phyloP scores from a whole-genome alignment of 2,888 invertebrate species.

The Steinernema scapterisci region DNA sequence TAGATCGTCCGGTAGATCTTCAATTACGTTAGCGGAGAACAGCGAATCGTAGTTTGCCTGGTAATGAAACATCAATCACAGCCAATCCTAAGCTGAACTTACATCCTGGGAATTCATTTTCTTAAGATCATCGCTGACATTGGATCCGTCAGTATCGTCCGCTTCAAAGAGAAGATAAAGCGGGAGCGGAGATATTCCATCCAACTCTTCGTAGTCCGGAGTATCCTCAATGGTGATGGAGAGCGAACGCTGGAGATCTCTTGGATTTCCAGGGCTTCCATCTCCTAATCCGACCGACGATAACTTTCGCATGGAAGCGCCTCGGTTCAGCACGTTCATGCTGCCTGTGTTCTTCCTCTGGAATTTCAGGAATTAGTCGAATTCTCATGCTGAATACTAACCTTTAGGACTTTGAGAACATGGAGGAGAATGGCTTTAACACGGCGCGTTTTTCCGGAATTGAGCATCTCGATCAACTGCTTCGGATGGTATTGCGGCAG shows the following conservation, averaged over 20 bases:
- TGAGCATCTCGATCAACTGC: slow-evolving; percentile 94
- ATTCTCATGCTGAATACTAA: neutral
- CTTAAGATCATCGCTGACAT: neutral
- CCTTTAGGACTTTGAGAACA: slow-evolving; percentile 78
- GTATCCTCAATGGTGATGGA: slow-evolving; percentile 53
- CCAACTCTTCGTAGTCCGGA: slow-evolving; percentile 83
- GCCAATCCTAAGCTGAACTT: neutral
- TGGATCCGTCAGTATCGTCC: slow-evolving; percentile 72
- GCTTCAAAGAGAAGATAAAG: slow-evolving; percentile 93
- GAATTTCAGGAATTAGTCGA: neutral
- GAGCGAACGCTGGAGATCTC: slow-evolving; percentile 18
- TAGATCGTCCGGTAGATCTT: slow-evolving; percentile 69
- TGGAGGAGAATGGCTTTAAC: slow-evolving; percentile 97
- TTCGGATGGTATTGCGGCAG: slow-evolving; percentile 98
- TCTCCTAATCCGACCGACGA: neutral
- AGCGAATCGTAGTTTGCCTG: slow-evolving; percentile 78
- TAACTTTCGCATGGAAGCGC: neutral
- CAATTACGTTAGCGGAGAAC: slow-evolving; percentile 77
- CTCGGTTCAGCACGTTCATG: neutral
- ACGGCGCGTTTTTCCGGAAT: slow-evolving; percentile 95
- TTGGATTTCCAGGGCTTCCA: neutral
- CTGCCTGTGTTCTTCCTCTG: neutral
- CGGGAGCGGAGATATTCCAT: slow-evolving; percentile 95
- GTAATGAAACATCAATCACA: neutral
- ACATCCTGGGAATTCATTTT: slow-evolving; percentile 24